Evolutionary conservation across 2,797 vertebrate genomes (phyloP).

Genomic region (Gymnocypris eckloni): DNA sequence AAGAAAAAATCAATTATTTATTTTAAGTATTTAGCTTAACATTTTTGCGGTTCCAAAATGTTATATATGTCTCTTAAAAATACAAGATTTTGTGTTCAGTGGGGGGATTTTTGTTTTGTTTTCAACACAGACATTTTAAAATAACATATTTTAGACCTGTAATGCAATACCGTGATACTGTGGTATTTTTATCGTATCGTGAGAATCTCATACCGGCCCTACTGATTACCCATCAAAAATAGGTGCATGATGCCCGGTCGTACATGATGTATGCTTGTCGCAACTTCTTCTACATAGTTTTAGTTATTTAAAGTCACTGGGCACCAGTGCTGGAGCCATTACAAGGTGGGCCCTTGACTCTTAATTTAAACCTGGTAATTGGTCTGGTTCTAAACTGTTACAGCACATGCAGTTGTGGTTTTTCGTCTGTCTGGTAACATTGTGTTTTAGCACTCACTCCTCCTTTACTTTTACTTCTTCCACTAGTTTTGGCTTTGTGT

Average conservation of each 20-base stretch:
- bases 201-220: too few relatives aligned
- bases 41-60: too few relatives aligned
- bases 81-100: too few relatives aligned
- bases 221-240: neutral
- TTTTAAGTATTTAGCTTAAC: too few relatives aligned
- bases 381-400: slow-evolving; percentile 24
- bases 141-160: too few relatives aligned
- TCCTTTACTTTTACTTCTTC: slow-evolving; percentile 60
- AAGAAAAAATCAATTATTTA: too few relatives aligned
- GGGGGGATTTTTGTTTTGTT: too few relatives aligned
- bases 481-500: slow-evolving; percentile 68
- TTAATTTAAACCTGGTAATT: slow-evolving; percentile 27
- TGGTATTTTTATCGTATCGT: too few relatives aligned
- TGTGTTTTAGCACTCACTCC: slow-evolving; percentile 55
- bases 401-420: slow-evolving; percentile 38
- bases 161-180: too few relatives aligned
- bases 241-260: too few relatives aligned
- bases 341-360: neutral
- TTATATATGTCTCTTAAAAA: too few relatives aligned
- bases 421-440: slow-evolving; percentile 46
- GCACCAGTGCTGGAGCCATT: slow-evolving; percentile 3
- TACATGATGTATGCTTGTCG: neutral
- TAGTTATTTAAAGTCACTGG: neutral
- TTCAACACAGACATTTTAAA: too few relatives aligned
- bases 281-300: neutral